These are phyloP conservation scores for Tenebrosternarchus preto DNA, from an alignment of 2,113 vertebrate genomes.

Conservation along the genomic window DNA sequence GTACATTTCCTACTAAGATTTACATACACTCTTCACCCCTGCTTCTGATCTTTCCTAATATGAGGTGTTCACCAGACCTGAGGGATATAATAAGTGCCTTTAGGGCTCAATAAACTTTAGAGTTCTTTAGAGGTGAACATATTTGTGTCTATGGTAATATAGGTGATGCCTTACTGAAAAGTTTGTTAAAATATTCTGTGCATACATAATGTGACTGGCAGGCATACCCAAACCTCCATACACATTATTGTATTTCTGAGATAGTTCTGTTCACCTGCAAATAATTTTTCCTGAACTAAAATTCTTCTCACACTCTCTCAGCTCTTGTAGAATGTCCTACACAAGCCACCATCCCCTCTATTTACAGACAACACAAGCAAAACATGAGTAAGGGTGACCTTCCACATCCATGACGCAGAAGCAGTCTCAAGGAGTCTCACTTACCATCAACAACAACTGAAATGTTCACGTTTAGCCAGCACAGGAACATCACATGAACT, in stretches of 20 bases:
- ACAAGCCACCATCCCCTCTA: not conserved
- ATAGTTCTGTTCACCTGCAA: not conserved
- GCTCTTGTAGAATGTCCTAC: not conserved
- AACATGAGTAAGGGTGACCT: conserved; percentile 12
- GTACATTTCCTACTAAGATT: too few relatives aligned
- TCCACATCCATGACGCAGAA: not conserved
- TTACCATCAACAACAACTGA: not conserved
- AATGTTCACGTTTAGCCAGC: not conserved
- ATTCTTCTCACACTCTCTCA: conserved; percentile 1
- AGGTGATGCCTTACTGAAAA: too few relatives aligned
- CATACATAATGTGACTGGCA: not conserved
- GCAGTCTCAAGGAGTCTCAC: not conserved
- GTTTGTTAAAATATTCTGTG: too few relatives aligned
- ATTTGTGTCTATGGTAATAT: too few relatives aligned
- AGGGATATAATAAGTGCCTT: too few relatives aligned
- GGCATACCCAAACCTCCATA: not conserved
- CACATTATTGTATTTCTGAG: not conserved
- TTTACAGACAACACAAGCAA: conserved; percentile 26
- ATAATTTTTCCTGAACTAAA: not conserved
- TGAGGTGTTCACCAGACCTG: too few relatives aligned
- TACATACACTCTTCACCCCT: too few relatives aligned
- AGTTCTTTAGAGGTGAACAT: too few relatives aligned
- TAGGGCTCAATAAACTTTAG: too few relatives aligned
- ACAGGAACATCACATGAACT: not conserved
- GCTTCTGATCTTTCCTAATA: too few relatives aligned